phyloP scores from a whole-genome alignment of 2,888 invertebrate species.

The Ectemnius lituratus region DNA sequence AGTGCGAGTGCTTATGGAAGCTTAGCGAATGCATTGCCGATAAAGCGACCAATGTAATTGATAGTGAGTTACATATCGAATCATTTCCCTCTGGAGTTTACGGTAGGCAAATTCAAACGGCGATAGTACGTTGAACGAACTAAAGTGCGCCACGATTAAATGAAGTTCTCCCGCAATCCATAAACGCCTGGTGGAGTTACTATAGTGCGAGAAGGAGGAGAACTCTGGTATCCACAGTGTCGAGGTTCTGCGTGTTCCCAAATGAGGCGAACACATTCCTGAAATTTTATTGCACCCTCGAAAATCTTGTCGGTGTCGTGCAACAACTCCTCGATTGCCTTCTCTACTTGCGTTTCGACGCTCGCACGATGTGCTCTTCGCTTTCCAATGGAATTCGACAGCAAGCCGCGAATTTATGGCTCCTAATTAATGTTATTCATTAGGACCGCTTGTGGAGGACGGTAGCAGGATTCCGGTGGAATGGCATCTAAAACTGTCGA shows the following conservation, averaged over 20 bases:
- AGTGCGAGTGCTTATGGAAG: constrained; percentile 51
- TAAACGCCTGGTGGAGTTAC: too few relatives aligned
- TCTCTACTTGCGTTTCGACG: constrained; percentile 24
- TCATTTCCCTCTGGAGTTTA: constrained; percentile 9
- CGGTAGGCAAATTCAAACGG: not conserved
- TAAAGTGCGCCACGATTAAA: too few relatives aligned
- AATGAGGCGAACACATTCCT: constrained; percentile 50
- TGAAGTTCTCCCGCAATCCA: too few relatives aligned
- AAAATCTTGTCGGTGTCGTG: constrained; percentile 35
- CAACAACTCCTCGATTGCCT: constrained; percentile 45
- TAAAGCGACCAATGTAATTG: constrained; percentile 51
- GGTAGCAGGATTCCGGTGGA: constrained; percentile 52
- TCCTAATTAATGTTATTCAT: constrained; percentile 65
- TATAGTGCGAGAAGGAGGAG: too few relatives aligned
- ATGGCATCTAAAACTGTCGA: constrained; percentile 55
- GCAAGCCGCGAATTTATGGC: constrained; percentile 51
- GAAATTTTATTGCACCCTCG: constrained; percentile 48
- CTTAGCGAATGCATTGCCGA: constrained; percentile 53
- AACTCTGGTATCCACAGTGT: too few relatives aligned
- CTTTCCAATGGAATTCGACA: constrained; percentile 23
- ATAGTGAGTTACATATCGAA: constrained; percentile 35
- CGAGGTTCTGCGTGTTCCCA: constrained; percentile 8
- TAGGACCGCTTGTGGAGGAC: constrained; percentile 50
- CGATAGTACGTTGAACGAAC: not conserved
- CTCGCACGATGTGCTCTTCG: not conserved